phyloP scores from a whole-genome alignment of 2,888 invertebrate species.

The Steromphala cineraria region DNA sequence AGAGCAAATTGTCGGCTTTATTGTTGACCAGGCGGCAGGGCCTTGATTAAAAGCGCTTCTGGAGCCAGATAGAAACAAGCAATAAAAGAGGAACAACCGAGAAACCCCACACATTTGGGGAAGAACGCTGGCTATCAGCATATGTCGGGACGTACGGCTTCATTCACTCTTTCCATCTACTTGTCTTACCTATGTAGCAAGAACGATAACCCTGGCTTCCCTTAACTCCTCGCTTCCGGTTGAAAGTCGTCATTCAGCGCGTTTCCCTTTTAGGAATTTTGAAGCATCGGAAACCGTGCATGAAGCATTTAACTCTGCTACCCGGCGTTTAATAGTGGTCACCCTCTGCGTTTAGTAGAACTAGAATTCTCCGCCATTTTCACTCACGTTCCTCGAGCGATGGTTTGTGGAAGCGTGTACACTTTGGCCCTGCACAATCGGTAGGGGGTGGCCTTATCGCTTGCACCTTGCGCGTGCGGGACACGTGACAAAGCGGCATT shows the following conservation, averaged over 20 bases:
- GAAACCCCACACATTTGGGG: not conserved
- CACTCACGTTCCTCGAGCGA: not conserved
- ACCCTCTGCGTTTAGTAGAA: conserved; percentile 3
- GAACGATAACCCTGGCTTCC: no score
- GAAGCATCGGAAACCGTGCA: not conserved
- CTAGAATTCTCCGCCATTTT: not conserved
- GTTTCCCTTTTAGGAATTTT: not conserved
- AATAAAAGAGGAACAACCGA: conserved; percentile 3
- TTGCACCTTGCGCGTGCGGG: conserved; percentile 6
- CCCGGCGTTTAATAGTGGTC: not conserved
- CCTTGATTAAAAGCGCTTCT: conserved; percentile 1
- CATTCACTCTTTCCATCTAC: not conserved
- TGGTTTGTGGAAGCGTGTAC: not conserved
- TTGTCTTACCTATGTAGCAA: no score
- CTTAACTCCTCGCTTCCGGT: no score
- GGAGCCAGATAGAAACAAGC: conserved; percentile 3
- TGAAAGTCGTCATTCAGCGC: no score
- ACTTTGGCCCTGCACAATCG: not conserved
- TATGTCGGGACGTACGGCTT: not conserved
- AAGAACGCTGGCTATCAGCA: not conserved
- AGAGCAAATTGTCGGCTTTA: not conserved
- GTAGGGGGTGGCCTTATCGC: not conserved
- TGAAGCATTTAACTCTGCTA: not conserved
- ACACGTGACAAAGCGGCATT: not conserved
- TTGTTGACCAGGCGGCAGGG: not conserved